Evolutionary conservation across 92 coral and sea anemone genomes (phyloP).

Genomic region (Epizoanthus rinbou): DNA sequence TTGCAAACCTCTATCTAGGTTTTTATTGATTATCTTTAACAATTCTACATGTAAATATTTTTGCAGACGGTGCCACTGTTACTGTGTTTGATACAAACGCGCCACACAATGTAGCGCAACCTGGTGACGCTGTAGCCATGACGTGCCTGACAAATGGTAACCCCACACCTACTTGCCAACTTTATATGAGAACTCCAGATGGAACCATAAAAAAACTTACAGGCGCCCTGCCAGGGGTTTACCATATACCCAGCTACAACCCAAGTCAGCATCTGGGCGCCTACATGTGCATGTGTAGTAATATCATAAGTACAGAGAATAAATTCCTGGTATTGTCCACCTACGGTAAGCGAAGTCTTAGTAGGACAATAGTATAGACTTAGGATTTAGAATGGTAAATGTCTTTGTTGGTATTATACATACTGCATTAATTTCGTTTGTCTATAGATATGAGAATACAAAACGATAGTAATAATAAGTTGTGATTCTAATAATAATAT

Average conservation of each 20-base stretch:
- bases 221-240: not conserved
- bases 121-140: slow-evolving; percentile 58
- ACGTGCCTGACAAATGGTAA: slow-evolving; percentile 61
- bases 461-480: too few species aligned
- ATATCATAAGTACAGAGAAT: slow-evolving; percentile 47
- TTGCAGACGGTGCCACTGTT: slow-evolving; percentile 60
- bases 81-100: slow-evolving; percentile 57
- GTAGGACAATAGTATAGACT: too few species aligned
- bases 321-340: slow-evolving; percentile 45
- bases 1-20: too few species aligned
- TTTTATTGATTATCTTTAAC: not conserved
- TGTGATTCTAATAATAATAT: too few species aligned
- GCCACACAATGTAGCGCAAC: slow-evolving; percentile 59
- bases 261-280: slow-evolving; percentile 52
- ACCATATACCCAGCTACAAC: slow-evolving; percentile 60
- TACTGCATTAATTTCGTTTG: too few species aligned
- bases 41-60: not conserved
- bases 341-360: slow-evolving; percentile 57
- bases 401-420: too few species aligned
- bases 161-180: slow-evolving; percentile 65
- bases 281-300: slow-evolving; percentile 70
- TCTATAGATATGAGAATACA: too few species aligned
- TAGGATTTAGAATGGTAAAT: too few species aligned
- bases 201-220: not conserved
- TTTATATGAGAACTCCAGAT: slow-evolving; percentile 26